Conservation (phyloP, 2,888 invertebrate genomes). For the Xylocampa areola region DNA sequence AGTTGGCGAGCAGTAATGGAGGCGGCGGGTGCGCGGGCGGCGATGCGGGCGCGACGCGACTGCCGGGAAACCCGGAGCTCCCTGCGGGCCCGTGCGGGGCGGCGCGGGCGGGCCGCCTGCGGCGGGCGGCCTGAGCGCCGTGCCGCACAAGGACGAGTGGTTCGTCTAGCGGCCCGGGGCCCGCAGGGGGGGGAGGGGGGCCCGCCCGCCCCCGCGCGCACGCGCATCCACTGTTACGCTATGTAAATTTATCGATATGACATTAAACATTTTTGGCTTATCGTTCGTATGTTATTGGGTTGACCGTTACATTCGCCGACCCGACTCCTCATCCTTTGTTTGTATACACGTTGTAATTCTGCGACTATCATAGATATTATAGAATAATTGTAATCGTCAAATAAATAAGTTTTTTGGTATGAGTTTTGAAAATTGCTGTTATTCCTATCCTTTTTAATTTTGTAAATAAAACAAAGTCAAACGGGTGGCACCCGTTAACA, state of each 20-base stretch:
- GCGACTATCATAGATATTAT: conserved; percentile 65
- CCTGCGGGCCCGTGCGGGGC: conserved; percentile 95
- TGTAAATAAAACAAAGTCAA: not conserved
- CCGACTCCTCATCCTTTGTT: conserved; percentile 53
- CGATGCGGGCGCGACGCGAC: conserved; percentile 84
- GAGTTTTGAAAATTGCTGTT: conserved; percentile 61
- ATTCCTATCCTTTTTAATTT: conserved; percentile 45
- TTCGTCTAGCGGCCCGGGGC: conserved; percentile 75
- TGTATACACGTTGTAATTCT: conserved; percentile 60
- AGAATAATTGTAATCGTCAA: conserved; percentile 65
- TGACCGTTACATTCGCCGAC: conserved; percentile 68
- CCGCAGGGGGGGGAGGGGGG: conserved; percentile 64
- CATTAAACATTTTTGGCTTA: conserved; percentile 90
- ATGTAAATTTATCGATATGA: conserved; percentile 89
- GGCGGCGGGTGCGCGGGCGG: conserved; percentile 88
- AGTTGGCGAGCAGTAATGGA: conserved; percentile 92
- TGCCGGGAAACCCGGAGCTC: conserved; percentile 98
- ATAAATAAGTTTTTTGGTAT: conserved; percentile 62
- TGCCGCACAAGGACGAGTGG: conserved; percentile 97
- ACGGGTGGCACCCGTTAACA: too few species aligned
- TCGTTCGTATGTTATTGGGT: conserved; percentile 86
- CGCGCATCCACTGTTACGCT: conserved; percentile 80
- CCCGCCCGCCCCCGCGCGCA: conserved; percentile 50
- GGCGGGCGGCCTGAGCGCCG: conserved; percentile 96
- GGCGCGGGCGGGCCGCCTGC: conserved; percentile 97